Evolutionary conservation across 1,140 invertebrate genomes (phyloP), one percentile per base, ranked within the genome.

Genomic region (Drosophila leontia): DNA sequence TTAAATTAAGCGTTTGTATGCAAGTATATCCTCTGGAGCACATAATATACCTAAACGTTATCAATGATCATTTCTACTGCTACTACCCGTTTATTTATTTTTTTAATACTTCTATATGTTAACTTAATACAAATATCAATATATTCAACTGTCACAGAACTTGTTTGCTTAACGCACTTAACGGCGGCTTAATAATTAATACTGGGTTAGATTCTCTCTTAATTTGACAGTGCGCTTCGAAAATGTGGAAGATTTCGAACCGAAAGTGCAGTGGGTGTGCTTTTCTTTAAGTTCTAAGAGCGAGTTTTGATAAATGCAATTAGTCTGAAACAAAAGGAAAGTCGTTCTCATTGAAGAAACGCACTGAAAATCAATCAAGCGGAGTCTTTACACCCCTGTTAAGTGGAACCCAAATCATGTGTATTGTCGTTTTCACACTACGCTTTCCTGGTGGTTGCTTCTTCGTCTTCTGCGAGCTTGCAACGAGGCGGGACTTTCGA

Each of bases 101-200:
- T 15, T 41, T 19, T n/a, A 51, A 23, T 60, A 19, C 7, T 26
- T 59, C 7, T 51, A 35, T 51, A 72, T 41, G 35, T 37, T 71
- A 72, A 74, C 58, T 68, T 70, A 56, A 79, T 44, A 61, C 64
- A 79, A 65, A 76, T 65, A 62, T 84, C 57, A 80, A 85, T 87
- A 71, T 63, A 84, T 74, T 55, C 17, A 86, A 78, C 51, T 87
- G 71, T 87, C 82, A 91, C 86, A 91, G 87, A 91, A 82, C 62
- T 67, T 59, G 77, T 65, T 81, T 68, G 35, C 53, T 80, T 80
- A 88, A 87, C 84, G 83, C 83, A 80, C 77, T 70, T 83, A 68
- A 65, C 35, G 83, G 71, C 76, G 84, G 71, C 71, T 87, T 83
- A 85, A 57, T 59, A 72, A 56, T 70, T 62, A 79, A 75, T 71